Conservation (phyloP, 2,113 vertebrate genomes). For the Proteles cristata region DNA sequence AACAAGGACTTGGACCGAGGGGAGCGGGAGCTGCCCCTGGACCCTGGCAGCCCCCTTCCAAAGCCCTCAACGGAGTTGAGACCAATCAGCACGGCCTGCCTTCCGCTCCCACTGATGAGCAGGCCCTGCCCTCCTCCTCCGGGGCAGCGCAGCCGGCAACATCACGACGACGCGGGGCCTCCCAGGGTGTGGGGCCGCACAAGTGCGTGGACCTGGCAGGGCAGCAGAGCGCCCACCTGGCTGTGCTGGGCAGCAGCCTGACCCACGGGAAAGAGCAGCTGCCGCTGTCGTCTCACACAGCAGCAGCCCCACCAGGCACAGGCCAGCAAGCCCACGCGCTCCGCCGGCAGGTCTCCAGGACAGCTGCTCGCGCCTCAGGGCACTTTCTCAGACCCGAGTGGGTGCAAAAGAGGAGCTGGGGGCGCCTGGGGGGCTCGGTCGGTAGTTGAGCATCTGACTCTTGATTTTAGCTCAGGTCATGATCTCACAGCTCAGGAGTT, state of each 20-base stretch:
- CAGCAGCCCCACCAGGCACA: constrained; percentile 96
- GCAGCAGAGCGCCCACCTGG: constrained; percentile 94
- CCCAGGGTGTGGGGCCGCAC: constrained; percentile 96
- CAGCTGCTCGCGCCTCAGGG: constrained; percentile 96
- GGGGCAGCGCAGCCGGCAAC: constrained; percentile 95
- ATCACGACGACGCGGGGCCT: constrained; percentile 97
- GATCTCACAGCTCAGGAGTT: too few species aligned
- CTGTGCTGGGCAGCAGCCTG: constrained; percentile 91
- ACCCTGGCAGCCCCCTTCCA: constrained; percentile 89
- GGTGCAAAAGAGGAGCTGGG: constrained; percentile 81
- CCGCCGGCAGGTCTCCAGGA: constrained; percentile 96
- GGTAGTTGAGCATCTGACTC: too few species aligned
- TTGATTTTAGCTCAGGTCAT: too few species aligned
- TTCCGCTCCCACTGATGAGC: constrained; percentile 92
- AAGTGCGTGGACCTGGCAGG: constrained; percentile 96
- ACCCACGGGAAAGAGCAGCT: constrained; percentile 93
- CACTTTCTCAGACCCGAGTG: constrained; percentile 97
- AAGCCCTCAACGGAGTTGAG: constrained; percentile 91
- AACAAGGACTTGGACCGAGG: constrained; percentile 90
- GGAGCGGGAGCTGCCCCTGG: constrained; percentile 90
- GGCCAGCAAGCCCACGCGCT: constrained; percentile 93
- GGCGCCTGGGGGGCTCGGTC: too few species aligned
- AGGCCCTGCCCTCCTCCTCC: constrained; percentile 93
- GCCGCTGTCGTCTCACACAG: constrained; percentile 93
- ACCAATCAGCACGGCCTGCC: constrained; percentile 89